Conservation (phyloP, 2,113 vertebrate species). For the Gnathonemus longibarbis region DNA sequence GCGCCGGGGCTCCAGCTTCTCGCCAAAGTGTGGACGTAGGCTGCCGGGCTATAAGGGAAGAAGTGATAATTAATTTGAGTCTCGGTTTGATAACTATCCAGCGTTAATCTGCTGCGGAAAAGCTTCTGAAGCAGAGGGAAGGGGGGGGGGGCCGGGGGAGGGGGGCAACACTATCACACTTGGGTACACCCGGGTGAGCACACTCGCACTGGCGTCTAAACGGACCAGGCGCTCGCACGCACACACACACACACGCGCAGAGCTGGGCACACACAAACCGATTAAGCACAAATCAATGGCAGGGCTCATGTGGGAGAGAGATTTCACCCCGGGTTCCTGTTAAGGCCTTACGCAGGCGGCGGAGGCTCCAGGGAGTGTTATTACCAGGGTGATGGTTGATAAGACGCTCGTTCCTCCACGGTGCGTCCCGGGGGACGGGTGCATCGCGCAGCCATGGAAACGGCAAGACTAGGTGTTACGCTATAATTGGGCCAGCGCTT, state of each 20-base stretch:
- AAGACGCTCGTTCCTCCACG: conserved; percentile 77
- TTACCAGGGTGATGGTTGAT: conserved; percentile 77
- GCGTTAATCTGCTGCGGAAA: conserved; percentile 3
- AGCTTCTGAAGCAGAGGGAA: neutral
- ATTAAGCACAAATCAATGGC: conserved; percentile 75
- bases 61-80: conserved; percentile 18
- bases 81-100: conserved; percentile 19
- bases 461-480: conserved; percentile 74
- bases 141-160: neutral
- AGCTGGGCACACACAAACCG: conserved; percentile 51
- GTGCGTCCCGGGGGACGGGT: conserved; percentile 74
- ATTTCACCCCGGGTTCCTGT: conserved; percentile 73
- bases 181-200: conserved; percentile 9
- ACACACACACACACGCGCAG: neutral
- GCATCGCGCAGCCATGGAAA: conserved; percentile 87
- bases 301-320: conserved; percentile 64
- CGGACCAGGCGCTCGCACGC: neutral
- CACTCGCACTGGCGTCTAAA: neutral
- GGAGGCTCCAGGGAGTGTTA: conserved; percentile 70
- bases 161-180: neutral
- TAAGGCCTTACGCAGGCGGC: conserved; percentile 69
- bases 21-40: conserved; percentile 26
- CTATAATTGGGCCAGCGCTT: conserved; percentile 76
- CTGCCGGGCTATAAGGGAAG: conserved; percentile 33
- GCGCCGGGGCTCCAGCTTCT: neutral